Conservation (phyloP, 2,797 vertebrate species). For the Rallus crepitans region DNA sequence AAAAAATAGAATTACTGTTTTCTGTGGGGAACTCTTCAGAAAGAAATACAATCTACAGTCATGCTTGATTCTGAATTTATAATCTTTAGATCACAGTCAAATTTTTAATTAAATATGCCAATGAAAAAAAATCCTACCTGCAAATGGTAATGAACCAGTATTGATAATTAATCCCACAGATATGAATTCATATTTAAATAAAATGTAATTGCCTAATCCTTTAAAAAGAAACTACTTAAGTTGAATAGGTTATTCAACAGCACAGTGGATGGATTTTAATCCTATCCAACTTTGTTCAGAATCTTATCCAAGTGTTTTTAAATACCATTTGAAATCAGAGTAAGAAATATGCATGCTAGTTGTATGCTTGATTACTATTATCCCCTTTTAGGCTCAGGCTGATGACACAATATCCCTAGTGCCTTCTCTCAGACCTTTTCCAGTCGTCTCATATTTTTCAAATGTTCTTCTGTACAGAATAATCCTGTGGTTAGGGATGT, state of each 20-base stretch:
- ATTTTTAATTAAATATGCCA: not conserved
- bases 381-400: not conserved
- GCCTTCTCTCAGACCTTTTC: not conserved
- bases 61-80: not conserved
- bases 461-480: not conserved
- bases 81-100: not conserved
- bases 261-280: not conserved
- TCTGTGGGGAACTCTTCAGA: not conserved
- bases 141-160: conserved; percentile 19
- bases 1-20: not conserved
- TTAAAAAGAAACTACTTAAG: not conserved
- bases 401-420: not conserved
- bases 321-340: not conserved
- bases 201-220: not conserved
- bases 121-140: not conserved
- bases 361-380: not conserved
- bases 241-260: not conserved
- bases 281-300: not conserved
- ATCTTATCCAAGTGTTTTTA: not conserved
- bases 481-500: not conserved
- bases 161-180: conserved; percentile 9
- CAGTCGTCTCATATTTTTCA: not conserved
- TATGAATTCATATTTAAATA: not conserved
- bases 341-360: not conserved
- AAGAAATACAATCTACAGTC: not conserved